A percentile compares a stretch with the other conserved stretches of the same genome.
These are phyloP conservation scores for Helarctos malayanus DNA, from an alignment of 2,797 vertebrate genomes.

Conservation along the genomic window DNA sequence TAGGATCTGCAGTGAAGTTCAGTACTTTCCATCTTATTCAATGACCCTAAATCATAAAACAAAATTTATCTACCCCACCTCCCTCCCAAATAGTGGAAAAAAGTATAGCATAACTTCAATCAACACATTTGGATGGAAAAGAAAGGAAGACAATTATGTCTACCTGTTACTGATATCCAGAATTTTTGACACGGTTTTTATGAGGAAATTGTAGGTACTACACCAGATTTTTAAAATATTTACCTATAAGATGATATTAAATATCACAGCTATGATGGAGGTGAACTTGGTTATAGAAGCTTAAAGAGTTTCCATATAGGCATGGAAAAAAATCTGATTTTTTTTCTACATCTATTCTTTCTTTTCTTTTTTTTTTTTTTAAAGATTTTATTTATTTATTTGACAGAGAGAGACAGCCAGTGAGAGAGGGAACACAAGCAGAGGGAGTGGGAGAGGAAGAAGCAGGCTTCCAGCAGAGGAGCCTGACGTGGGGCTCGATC, in stretches of 20 bases:
- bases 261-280: background rate
- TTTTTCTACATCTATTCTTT: background rate
- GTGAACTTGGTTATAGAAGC: background rate
- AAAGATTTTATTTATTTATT: no score
- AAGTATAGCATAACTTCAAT: rapidly evolving
- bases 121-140: background rate
- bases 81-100: background rate
- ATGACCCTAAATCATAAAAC: background rate
- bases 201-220: background rate
- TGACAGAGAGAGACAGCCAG: no score
- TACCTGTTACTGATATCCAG: background rate
- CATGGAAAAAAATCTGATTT: background rate
- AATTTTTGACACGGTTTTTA: background rate
- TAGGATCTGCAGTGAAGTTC: background rate
- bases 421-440: no score
- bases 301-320: background rate
- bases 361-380: no score
- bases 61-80: background rate
- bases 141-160: background rate
- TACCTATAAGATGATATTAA: background rate
- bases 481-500: no score
- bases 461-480: no score
- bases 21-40: background rate
- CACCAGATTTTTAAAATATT: background rate
- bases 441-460: no score